A percentile compares a stretch with the other conserved stretches of the same genome.
phyloP scores from a whole-genome alignment of 1,140 invertebrate genomes.

The Apocrypta bakeri region DNA sequence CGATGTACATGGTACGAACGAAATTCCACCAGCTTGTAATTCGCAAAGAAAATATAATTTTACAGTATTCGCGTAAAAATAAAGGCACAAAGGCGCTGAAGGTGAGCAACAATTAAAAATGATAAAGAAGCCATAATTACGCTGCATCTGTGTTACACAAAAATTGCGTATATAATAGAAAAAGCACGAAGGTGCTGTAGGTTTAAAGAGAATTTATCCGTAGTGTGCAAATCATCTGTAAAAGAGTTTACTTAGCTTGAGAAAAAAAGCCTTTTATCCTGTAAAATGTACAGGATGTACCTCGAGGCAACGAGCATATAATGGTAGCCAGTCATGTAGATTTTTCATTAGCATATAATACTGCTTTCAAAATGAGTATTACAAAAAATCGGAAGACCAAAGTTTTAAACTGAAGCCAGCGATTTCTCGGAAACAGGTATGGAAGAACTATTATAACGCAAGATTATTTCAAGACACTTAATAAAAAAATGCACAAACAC shows the following conservation, averaged over 20 bases:
- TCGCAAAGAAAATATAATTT: not conserved
- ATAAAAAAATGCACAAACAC: no score
- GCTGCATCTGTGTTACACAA: no score
- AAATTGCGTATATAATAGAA: no score
- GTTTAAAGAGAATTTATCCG: not conserved
- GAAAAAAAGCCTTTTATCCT: not conserved
- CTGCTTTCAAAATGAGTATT: not conserved
- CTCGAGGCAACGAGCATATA: not conserved
- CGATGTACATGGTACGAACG: not conserved
- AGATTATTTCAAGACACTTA: no score
- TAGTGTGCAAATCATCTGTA: not conserved
- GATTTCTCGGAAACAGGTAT: no score
- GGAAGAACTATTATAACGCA: no score
- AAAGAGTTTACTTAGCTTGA: not conserved
- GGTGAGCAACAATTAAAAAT: no score
- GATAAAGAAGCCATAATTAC: not conserved
- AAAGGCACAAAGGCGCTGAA: no score
- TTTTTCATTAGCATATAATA: not conserved
- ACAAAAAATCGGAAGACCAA: not conserved
- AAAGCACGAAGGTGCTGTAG: not conserved
- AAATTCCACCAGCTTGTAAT: not conserved
- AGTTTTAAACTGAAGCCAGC: not conserved
- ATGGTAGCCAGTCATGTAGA: not conserved
- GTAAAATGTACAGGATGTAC: not conserved
- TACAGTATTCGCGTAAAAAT: no score